phyloP scores from a whole-genome alignment of 2,113 vertebrate species.

The Zosterops borbonicus region DNA sequence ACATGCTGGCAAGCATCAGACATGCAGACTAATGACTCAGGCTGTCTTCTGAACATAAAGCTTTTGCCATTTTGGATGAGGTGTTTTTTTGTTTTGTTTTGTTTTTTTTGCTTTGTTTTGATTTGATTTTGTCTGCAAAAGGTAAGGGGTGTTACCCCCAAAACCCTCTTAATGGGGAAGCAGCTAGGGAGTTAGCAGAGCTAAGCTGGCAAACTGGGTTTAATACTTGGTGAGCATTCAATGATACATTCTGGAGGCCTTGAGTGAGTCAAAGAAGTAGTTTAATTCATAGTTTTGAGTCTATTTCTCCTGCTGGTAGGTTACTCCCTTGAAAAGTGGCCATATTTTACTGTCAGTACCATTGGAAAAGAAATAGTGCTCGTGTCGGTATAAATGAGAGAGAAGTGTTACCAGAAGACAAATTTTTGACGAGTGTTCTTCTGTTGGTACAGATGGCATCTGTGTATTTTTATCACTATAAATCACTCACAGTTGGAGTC shows the following conservation, averaged over 20 bases:
- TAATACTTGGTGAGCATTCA: neutral
- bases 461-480: slow-evolving; percentile 68
- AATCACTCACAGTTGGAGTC: slow-evolving; percentile 60
- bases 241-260: neutral
- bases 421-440: slow-evolving; percentile 48
- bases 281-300: slow-evolving; percentile 18
- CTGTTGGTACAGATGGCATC: slow-evolving; percentile 68
- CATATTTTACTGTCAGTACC: slow-evolving; percentile 25
- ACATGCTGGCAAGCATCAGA: neutral
- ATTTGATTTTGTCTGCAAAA: neutral
- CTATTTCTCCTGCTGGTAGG: neutral
- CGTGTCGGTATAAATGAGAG: slow-evolving; percentile 30
- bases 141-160: neutral
- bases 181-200: neutral
- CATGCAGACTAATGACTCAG: neutral
- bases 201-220: neutral
- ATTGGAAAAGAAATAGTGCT: neutral
- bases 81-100: neutral
- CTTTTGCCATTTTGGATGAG: neutral
- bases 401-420: slow-evolving; percentile 38
- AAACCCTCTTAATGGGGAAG: neutral
- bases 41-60: neutral
- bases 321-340: slow-evolving; percentile 6
- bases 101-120: neutral
- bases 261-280: neutral